Conservation (phyloP, 2,888 invertebrate species). For the Neoascia interrupta region DNA sequence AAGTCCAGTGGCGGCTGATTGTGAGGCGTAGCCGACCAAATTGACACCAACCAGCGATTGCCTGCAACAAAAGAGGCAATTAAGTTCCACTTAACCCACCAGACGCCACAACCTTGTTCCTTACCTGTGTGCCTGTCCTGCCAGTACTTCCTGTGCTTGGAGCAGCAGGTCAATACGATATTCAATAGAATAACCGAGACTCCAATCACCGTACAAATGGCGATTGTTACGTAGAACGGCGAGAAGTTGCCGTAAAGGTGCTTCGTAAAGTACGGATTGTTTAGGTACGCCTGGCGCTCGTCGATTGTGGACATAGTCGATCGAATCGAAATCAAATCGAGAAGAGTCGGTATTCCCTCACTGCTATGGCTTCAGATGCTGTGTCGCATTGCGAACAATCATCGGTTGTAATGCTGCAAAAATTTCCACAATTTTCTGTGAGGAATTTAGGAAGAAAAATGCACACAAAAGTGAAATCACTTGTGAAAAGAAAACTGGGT, state of each 20-base stretch:
- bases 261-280: slow-evolving; percentile 83
- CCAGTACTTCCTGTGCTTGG: slow-evolving; percentile 90
- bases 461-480: slow-evolving; percentile 37
- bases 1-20: slow-evolving; percentile 90
- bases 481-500: slow-evolving; percentile 47
- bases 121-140: slow-evolving; percentile 87
- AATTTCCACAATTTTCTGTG: slow-evolving; percentile 2
- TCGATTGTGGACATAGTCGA: slow-evolving; percentile 83
- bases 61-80: slow-evolving; percentile 80
- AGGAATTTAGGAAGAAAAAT: slow-evolving; percentile 7
- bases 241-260: slow-evolving; percentile 87
- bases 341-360: slow-evolving; percentile 15
- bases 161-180: slow-evolving; percentile 89
- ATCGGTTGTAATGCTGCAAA: neutral
- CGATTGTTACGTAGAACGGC: slow-evolving; percentile 91
- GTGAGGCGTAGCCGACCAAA: slow-evolving; percentile 92
- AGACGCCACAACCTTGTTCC: slow-evolving; percentile 16
- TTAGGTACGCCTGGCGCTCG: slow-evolving; percentile 83
- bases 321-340: slow-evolving; percentile 5
- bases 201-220: slow-evolving; percentile 87
- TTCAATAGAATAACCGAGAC: slow-evolving; percentile 87
- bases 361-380: slow-evolving; percentile 10
- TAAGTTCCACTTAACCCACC: slow-evolving; percentile 19
- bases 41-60: slow-evolving; percentile 90
- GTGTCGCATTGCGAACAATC: slow-evolving; percentile 38